Percentiles rank a stretch among this genome's conserved stretches.
These are phyloP conservation scores for Dolichallabes microphthalmus DNA, from an alignment of 2,113 vertebrate genomes.

Conservation along the genomic window DNA sequence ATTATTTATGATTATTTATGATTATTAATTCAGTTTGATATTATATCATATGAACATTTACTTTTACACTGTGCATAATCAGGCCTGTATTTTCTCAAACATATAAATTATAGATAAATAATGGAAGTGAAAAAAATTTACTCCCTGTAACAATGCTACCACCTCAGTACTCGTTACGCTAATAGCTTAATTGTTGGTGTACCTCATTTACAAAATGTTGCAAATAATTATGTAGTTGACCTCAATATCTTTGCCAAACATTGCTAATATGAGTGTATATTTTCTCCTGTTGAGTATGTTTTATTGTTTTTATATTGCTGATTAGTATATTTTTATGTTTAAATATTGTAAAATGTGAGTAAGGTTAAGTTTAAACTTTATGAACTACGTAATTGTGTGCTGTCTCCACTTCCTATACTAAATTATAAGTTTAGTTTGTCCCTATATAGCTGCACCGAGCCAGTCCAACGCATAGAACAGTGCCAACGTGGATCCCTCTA, in stretches of 20 bases:
- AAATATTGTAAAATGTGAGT: not conserved
- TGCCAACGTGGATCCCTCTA: conserved; percentile 92
- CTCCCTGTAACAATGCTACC: not conserved
- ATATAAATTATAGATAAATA: not conserved
- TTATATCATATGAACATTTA: not conserved
- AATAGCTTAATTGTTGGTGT: not conserved
- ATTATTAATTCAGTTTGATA: not conserved
- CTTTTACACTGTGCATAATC: not conserved
- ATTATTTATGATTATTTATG: not conserved
- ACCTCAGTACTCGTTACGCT: not conserved
- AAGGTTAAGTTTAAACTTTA: not conserved
- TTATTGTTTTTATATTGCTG: not conserved
- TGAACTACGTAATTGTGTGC: not conserved
- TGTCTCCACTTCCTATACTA: conserved; percentile 52
- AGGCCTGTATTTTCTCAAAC: not conserved
- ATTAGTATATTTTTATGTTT: not conserved
- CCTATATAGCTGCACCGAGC: conserved; percentile 87
- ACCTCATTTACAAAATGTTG: not conserved
- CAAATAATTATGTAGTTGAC: not conserved
- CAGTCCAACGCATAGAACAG: conserved; percentile 96
- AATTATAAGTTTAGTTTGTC: conserved; percentile 66
- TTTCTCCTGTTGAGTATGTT: not conserved
- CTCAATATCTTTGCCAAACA: not conserved
- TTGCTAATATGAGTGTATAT: not conserved
- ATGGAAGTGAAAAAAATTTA: not conserved